Evolutionary conservation across 2,113 vertebrate genomes (phyloP), one percentile per base, ranked within the genome.

Genomic region (Amazona guildingii): DNA sequence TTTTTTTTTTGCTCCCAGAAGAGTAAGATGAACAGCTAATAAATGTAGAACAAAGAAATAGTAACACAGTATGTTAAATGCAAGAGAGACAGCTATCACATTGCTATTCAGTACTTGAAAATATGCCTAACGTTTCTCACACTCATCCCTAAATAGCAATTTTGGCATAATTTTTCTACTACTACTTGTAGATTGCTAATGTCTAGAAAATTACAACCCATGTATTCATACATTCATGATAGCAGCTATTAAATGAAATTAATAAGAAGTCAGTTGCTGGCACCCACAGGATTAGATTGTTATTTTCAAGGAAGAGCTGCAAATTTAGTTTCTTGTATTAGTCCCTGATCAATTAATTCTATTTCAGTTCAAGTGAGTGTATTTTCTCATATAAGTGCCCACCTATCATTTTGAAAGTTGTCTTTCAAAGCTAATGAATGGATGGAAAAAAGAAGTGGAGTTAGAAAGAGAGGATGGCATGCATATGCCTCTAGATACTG

Each of bases 251-350:
- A 88, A 57, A 49, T 1, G 6, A 73, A 94, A 94, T 83, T 92
- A 90, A 76, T 82, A 93, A 93, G 29, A 83, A 86, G 3, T 29
- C 7, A 2, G n/a, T 73, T 79, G 27, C 23, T 74, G 82, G 41
- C 24, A 79, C 81, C 46, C 54, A 35, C 24, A 77, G 59, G 44
- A 83, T 91, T 83, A 75, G 39, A 77, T 66, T 80, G 35, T 80
- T 95, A 77, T 92, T 96, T 93, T 86, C 59, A 87, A 63, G 29
- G 51, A 92, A 88, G 62, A 95, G 19, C 39, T 84, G n/a, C 11
- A 83, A 93, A 86, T 81, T 91, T 68, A 39, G 27, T 76, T 94
- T 90, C 49, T 5, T 11, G 21, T n/a, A 63, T 79, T 84, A n/a
- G 66, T 82, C 21, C 35, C 80, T 84, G 31, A 90, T 64, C 69